A percentile compares a stretch with the other conserved stretches of the same genome.
Conservation (phyloP, 2,888 invertebrate species). For the Buathra laborator region DNA sequence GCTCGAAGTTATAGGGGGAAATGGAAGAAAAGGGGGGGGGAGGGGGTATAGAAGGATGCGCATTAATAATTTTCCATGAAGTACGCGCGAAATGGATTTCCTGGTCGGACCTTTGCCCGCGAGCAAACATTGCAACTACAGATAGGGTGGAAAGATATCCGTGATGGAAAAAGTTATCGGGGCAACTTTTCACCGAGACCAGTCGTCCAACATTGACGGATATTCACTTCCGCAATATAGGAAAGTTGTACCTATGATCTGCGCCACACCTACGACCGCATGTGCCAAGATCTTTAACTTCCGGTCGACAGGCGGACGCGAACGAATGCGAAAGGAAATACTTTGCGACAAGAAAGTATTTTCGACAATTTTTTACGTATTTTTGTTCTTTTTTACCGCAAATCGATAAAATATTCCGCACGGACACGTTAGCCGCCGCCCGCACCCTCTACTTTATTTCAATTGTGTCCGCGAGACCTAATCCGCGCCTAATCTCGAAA, state of each 20-base stretch:
- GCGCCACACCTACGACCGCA: no score
- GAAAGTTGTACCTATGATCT: conserved; percentile 28
- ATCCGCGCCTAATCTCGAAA: conserved; percentile 54
- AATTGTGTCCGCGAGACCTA: conserved; percentile 22
- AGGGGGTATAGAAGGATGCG: neutral
- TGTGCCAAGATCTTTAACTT: no score
- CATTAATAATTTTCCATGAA: neutral
- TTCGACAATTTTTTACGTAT: neutral
- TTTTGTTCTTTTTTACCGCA: neutral
- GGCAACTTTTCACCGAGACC: conserved; percentile 39
- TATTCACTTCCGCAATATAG: conserved; percentile 41
- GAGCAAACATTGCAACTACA: neutral
- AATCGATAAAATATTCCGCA: neutral
- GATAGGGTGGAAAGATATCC: neutral
- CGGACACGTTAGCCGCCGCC: neutral
- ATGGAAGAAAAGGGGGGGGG: no score
- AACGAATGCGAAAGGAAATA: conserved; percentile 16
- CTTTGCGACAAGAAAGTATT: conserved; percentile 40
- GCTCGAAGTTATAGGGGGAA: neutral
- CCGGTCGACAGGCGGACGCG: neutral
- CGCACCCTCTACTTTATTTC: conserved; percentile 17
- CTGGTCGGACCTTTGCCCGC: neutral
- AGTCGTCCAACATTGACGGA: conserved; percentile 49
- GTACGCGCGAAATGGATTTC: neutral
- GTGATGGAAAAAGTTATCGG: conserved; percentile 48